phyloP scores from a whole-genome alignment of 2,797 vertebrate genomes.

The Ataeniobius toweri region DNA sequence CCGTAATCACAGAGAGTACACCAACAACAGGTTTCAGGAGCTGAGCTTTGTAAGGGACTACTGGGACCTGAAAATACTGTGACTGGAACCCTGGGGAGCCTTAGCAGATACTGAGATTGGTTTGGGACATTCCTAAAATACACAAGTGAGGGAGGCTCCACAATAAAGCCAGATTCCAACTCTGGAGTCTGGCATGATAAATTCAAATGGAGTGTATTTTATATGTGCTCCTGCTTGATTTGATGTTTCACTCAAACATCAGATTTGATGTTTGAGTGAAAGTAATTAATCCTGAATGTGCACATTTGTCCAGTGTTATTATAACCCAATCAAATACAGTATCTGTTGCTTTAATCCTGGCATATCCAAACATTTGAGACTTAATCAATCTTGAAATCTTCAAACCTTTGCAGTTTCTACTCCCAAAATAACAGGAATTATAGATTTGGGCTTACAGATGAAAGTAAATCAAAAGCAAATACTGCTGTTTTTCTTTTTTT shows the following conservation, averaged over 20 bases:
- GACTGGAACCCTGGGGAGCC: background rate
- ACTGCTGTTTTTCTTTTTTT: background rate
- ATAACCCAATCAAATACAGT: background rate
- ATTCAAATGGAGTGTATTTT: background rate
- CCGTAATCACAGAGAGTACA: no score
- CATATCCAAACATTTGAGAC: background rate
- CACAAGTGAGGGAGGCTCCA: background rate
- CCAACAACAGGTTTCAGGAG: background rate
- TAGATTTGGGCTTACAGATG: background rate
- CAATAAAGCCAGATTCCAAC: background rate
- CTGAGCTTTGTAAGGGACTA: background rate
- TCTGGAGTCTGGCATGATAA: background rate
- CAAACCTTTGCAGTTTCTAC: background rate
- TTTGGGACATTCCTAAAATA: background rate
- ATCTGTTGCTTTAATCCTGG: background rate
- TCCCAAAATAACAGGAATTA: background rate
- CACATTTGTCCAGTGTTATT: background rate
- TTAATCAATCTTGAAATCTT: background rate
- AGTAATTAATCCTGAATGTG: background rate
- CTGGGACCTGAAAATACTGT: background rate
- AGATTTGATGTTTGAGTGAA: background rate
- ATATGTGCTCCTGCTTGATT: background rate
- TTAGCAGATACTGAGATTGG: background rate
- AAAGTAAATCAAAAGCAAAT: conserved; percentile 12
- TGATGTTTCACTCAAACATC: background rate